Conservation (phyloP, 2,113 vertebrate species). For the Pandion haliaetus region DNA sequence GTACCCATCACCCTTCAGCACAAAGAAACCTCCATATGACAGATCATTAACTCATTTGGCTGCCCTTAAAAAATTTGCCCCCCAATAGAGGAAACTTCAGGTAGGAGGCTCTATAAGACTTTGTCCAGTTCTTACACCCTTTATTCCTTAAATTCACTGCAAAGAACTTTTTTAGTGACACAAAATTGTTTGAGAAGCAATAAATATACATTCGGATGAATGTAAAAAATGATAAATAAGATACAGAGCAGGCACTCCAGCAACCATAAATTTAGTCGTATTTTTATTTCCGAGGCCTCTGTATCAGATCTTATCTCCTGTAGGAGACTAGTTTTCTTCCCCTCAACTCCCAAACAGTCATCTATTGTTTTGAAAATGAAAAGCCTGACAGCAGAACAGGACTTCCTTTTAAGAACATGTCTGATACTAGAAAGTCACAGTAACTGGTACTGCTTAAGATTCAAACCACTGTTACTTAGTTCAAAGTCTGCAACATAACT, state of each 20-base stretch:
- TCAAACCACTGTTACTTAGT: neutral
- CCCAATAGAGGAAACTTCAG: neutral
- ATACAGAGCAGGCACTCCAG: slow-evolving; percentile 56
- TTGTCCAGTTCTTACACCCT: neutral
- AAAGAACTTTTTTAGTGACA: neutral
- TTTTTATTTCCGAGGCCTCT: slow-evolving; percentile 48
- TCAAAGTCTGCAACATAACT: neutral
- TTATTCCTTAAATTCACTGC: neutral
- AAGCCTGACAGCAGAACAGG: neutral
- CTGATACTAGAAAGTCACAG: neutral
- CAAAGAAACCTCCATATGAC: neutral
- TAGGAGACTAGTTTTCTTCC: neutral
- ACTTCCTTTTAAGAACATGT: neutral
- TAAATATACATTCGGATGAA: slow-evolving; percentile 53
- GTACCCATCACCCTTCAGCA: neutral
- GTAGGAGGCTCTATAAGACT: neutral
- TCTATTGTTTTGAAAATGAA: slow-evolving; percentile 43
- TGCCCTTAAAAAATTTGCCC: neutral
- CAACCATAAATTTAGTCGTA: slow-evolving; percentile 42
- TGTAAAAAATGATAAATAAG: slow-evolving; percentile 52
- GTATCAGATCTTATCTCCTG: slow-evolving; percentile 59
- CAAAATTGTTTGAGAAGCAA: slow-evolving; percentile 15
- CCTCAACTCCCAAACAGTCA: slow-evolving; percentile 15
- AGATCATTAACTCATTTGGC: neutral
- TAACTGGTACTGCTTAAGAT: neutral